Conservation (phyloP, 2,113 vertebrate genomes). For the Zosterops lateralis region DNA sequence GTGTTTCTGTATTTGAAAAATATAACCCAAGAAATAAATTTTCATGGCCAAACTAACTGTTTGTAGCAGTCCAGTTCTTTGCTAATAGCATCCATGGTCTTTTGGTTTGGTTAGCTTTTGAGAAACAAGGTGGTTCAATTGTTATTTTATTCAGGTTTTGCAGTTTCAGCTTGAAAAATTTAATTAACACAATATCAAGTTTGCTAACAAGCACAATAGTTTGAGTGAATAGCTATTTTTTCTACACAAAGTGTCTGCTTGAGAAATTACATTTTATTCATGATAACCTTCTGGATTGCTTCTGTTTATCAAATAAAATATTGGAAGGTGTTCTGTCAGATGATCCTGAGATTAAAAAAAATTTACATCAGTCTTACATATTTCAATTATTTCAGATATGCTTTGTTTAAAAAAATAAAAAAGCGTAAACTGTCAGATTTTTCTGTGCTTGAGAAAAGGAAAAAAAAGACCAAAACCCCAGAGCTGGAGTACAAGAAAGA, state of each 20-base stretch:
- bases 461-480: too few species aligned
- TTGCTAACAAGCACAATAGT: neutral
- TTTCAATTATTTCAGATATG: neutral
- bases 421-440: neutral
- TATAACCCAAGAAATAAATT: neutral
- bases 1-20: neutral
- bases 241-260: neutral
- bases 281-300: neutral
- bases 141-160: neutral
- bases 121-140: neutral
- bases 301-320: constrained; percentile 6
- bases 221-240: neutral
- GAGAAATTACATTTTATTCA: constrained; percentile 5
- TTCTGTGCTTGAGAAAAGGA: neutral
- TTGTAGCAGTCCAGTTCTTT: neutral
- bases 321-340: neutral
- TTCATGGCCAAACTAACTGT: neutral
- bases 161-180: neutral
- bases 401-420: neutral
- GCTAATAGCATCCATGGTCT: neutral
- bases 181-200: neutral
- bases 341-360: neutral
- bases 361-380: neutral
- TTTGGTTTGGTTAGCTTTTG: neutral
- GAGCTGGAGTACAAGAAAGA: neutral